A percentile compares a stretch with the other conserved stretches of the same genome.
Conservation (phyloP, 2,797 vertebrate species). For the Cheirogaleus major region DNA sequence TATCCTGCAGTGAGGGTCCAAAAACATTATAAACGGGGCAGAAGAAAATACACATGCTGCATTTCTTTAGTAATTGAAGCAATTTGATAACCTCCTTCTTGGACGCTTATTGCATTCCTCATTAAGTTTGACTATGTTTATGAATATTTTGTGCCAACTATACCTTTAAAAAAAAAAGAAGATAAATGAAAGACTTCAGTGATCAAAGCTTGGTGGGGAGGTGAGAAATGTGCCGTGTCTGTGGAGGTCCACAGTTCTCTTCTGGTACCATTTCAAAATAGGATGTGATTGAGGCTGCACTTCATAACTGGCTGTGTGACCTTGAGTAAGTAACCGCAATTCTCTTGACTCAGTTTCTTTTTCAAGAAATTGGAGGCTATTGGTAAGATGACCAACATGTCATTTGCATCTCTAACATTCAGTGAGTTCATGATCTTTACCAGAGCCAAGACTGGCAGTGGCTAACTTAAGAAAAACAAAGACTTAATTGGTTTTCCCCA, state of each 20-base stretch:
- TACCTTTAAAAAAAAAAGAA: constrained; percentile 72
- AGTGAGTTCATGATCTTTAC: background rate
- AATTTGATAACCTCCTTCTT: constrained; percentile 75
- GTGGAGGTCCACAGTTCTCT: background rate
- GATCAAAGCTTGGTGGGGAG: constrained; percentile 45
- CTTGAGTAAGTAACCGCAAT: background rate
- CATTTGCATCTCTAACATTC: constrained; percentile 11
- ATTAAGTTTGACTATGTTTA: constrained; percentile 76
- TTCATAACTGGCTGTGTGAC: background rate
- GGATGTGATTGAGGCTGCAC: background rate
- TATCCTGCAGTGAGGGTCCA: constrained; percentile 66
- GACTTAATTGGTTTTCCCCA: background rate
- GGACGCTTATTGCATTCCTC: constrained; percentile 71
- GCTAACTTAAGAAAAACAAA: constrained; percentile 27
- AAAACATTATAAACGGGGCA: constrained; percentile 60
- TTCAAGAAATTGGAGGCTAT: background rate
- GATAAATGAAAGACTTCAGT: constrained; percentile 73
- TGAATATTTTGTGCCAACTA: constrained; percentile 75
- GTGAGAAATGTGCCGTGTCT: background rate
- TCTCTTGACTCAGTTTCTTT: constrained; percentile 35
- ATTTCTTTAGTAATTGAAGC: constrained; percentile 73
- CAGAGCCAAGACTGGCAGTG: background rate
- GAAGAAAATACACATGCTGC: constrained; percentile 66
- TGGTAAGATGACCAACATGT: background rate
- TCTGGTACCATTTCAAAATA: background rate